Conservation (phyloP, 2,113 vertebrate species). For the Hyperoodon ampullatus region DNA sequence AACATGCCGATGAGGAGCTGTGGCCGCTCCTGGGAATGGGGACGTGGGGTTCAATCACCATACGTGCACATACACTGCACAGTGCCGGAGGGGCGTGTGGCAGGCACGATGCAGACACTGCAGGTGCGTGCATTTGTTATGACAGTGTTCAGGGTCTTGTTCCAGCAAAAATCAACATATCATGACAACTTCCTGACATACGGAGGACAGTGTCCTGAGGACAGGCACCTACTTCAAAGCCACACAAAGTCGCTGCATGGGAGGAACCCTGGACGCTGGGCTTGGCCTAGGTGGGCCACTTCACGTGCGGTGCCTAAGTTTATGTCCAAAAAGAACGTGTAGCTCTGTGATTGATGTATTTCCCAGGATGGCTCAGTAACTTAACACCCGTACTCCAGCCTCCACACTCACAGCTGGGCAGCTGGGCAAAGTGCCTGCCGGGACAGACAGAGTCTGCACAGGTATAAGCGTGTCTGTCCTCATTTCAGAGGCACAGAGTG, state of each 20-base stretch:
- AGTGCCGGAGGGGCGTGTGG: fast-evolving
- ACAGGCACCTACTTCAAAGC: not conserved
- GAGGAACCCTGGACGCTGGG: not conserved
- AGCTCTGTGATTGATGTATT: not conserved
- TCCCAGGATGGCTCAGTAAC: not conserved
- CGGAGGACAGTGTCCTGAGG: not conserved
- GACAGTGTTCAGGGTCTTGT: not conserved
- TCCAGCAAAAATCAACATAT: not conserved
- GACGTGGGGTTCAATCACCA: not conserved
- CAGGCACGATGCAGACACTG: fast-evolving
- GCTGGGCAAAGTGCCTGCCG: not conserved
- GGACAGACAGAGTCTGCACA: not conserved
- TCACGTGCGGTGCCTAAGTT: not conserved
- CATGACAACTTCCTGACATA: not conserved
- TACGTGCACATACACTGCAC: fast-evolving
- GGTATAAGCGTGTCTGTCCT: not conserved
- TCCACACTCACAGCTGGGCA: not conserved
- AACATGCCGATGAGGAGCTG: not conserved
- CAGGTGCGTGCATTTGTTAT: not conserved
- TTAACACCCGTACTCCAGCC: no score
- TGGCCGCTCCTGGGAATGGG: not conserved
- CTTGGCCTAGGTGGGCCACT: not conserved
- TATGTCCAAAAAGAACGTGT: not conserved
- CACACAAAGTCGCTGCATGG: not conserved
- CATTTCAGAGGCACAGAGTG: not conserved